Conservation (phyloP, 2,113 vertebrate genomes). For the Malaclemys terrapin region DNA sequence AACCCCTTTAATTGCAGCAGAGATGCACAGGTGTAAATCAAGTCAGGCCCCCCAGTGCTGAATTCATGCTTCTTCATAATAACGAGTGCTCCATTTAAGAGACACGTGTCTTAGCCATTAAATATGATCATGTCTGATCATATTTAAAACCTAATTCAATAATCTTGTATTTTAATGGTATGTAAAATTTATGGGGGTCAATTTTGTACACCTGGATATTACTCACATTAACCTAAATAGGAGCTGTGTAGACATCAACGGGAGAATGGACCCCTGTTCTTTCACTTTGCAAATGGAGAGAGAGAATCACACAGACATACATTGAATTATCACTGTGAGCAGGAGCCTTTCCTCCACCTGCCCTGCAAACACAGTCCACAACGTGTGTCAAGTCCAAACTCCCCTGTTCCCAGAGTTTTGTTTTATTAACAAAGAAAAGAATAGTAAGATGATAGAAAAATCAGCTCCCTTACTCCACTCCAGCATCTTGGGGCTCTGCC, state of each 20-base stretch:
- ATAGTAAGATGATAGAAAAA: not conserved
- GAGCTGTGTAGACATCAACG: not conserved
- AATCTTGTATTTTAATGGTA: not conserved
- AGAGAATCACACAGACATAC: accelerated
- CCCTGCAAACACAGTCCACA: not conserved
- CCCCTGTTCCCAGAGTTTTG: not conserved
- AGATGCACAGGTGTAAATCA: not conserved
- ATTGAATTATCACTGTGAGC: not conserved
- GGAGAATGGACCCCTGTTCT: not conserved
- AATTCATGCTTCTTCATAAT: not conserved
- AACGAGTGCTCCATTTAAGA: not conserved
- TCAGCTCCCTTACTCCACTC: not conserved
- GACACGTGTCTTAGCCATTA: not conserved
- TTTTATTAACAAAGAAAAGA: not conserved
- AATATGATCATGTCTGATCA: not conserved
- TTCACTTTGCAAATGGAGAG: not conserved
- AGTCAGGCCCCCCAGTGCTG: not conserved
- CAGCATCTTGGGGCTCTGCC: not conserved
- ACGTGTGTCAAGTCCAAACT: not conserved
- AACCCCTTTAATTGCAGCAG: not conserved
- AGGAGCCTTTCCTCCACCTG: too few relatives aligned
- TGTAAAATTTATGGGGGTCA: not conserved
- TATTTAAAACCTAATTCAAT: not conserved
- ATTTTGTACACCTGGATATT: not conserved
- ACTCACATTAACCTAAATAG: not conserved